Evolutionary conservation across 2,113 vertebrate genomes (phyloP).

Genomic region (Apaloderma vittatum): DNA sequence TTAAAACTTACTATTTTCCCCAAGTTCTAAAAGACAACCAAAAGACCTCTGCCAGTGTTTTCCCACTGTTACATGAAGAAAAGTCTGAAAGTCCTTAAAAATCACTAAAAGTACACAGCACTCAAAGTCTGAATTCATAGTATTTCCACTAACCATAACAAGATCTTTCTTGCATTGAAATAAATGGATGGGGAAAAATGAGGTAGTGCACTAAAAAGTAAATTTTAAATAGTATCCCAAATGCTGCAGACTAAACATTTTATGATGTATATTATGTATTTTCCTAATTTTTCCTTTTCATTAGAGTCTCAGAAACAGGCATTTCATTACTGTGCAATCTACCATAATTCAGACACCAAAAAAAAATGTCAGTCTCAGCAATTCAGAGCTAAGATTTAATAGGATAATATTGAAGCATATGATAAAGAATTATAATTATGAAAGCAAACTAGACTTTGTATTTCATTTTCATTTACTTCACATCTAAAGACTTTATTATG

Average conservation of each 20-base stretch:
- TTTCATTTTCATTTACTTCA: not conserved
- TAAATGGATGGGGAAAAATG: not conserved
- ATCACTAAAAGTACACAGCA: not conserved
- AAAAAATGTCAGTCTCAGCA: not conserved
- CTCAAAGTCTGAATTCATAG: not conserved
- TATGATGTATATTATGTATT: not conserved
- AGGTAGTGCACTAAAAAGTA: not conserved
- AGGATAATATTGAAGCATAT: not conserved
- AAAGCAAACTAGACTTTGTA: not conserved
- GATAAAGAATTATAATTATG: slow-evolving; percentile 15
- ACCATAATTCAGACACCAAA: not conserved
- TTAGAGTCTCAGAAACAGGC: not conserved
- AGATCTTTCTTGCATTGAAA: not conserved
- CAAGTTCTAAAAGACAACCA: not conserved
- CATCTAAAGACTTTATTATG: not conserved
- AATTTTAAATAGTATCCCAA: not conserved
- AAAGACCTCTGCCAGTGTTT: not conserved
- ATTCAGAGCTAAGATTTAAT: not conserved
- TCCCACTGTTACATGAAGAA: fast-evolving
- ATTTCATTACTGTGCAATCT: not conserved
- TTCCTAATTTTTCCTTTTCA: not conserved
- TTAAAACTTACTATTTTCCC: not conserved
- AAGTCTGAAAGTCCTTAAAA: not conserved
- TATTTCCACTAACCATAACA: not conserved
- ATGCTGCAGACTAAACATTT: not conserved